Conservation (phyloP, 2,888 invertebrate species). For the Habroteleia sp. region DNA sequence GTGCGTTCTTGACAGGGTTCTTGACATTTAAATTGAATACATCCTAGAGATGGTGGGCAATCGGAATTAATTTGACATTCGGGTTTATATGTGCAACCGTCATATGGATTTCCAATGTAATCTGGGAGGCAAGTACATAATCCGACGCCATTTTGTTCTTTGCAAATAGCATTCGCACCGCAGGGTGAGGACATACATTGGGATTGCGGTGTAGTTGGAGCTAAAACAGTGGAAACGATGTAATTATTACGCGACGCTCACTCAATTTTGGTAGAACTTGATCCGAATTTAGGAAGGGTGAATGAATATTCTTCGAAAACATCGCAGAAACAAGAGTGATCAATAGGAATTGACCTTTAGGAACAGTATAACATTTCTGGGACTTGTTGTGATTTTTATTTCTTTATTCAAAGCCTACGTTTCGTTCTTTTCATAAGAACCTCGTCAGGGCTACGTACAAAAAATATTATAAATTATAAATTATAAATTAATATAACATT, state of each 20-base stretch:
- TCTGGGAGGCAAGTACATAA: constrained; percentile 83
- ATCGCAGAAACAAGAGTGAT: too few relatives aligned
- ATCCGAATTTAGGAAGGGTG: too few relatives aligned
- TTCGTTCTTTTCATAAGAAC: too few relatives aligned
- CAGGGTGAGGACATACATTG: constrained; percentile 91
- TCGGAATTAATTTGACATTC: constrained; percentile 86
- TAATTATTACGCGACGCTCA: constrained; percentile 13
- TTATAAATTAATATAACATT: too few relatives aligned
- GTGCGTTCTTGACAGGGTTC: constrained; percentile 85
- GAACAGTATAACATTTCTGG: too few relatives aligned
- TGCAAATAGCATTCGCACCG: constrained; percentile 90
- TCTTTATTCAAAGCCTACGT: too few relatives aligned
- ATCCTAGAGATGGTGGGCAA: constrained; percentile 82
- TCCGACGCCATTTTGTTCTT: constrained; percentile 83
- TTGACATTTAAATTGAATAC: constrained; percentile 85
- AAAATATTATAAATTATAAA: too few relatives aligned
- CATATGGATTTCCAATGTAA: constrained; percentile 85
- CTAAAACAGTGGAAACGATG: constrained; percentile 57
- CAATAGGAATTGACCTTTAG: too few relatives aligned
- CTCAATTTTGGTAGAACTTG: too few relatives aligned
- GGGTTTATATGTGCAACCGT: constrained; percentile 87
- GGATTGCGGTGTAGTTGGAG: constrained; percentile 66
- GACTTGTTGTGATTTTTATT: too few relatives aligned
- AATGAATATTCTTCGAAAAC: too few relatives aligned
- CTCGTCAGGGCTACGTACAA: too few relatives aligned